phyloP scores from a whole-genome alignment of 2,888 invertebrate genomes.

The Clitarchus hookeri region DNA sequence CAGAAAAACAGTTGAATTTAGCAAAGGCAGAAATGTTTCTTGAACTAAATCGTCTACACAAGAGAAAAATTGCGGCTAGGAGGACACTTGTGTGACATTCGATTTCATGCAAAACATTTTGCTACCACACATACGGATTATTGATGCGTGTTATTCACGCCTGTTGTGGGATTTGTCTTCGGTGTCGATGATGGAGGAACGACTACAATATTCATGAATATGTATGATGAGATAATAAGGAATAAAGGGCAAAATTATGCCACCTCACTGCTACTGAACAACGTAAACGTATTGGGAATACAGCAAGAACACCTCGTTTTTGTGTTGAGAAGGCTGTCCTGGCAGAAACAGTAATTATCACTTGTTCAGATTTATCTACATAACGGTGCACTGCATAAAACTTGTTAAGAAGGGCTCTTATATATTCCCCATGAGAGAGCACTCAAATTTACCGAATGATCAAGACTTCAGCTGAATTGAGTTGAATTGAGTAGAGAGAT shows the following conservation, averaged over 20 bases:
- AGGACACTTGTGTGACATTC: neutral
- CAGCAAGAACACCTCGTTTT: slow-evolving; percentile 35
- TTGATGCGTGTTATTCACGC: slow-evolving; percentile 43
- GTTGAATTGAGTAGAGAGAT: neutral
- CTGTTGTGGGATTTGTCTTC: slow-evolving; percentile 39
- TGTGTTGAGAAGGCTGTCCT: slow-evolving; percentile 37
- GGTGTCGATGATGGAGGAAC: slow-evolving; percentile 35
- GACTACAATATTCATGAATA: slow-evolving; percentile 35
- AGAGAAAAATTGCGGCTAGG: neutral
- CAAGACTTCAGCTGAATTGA: slow-evolving; percentile 37
- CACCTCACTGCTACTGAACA: slow-evolving; percentile 37
- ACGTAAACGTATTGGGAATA: slow-evolving; percentile 29
- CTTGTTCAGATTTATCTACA: slow-evolving; percentile 38
- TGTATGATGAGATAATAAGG: slow-evolving; percentile 32
- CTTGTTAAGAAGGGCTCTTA: slow-evolving; percentile 33
- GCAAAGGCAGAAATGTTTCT: slow-evolving; percentile 17
- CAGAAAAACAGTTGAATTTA: slow-evolving; percentile 26
- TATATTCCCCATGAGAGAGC: slow-evolving; percentile 38
- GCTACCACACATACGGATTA: neutral
- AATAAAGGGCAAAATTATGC: slow-evolving; percentile 39
- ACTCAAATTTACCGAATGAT: slow-evolving; percentile 39
- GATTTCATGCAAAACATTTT: neutral
- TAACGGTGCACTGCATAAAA: slow-evolving; percentile 34
- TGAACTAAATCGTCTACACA: neutral
- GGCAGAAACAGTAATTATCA: slow-evolving; percentile 39